Percentiles rank a stretch among this genome's conserved stretches.
These are phyloP conservation scores for Pseudochirops corinnae DNA, from an alignment of 2,797 vertebrate species.

Conservation along the genomic window DNA sequence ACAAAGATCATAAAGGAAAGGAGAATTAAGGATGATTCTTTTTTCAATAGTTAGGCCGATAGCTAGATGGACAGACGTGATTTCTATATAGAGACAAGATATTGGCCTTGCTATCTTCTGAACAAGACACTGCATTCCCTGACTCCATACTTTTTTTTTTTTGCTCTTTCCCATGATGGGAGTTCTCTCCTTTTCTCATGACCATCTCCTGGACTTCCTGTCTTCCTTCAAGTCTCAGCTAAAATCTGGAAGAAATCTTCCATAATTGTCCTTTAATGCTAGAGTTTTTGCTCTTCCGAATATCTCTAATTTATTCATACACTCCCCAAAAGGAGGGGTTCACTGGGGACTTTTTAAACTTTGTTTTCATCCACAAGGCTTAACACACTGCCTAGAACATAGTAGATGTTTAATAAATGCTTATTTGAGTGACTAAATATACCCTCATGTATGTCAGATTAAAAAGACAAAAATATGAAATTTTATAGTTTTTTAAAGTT, in stretches of 20 bases:
- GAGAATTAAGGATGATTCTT: background rate
- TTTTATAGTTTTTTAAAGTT: background rate
- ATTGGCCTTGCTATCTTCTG: background rate
- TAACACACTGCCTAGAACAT: background rate
- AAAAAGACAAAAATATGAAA: background rate
- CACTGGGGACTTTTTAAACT: background rate
- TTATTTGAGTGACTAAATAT: background rate
- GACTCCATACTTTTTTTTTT: background rate
- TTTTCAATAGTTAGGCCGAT: background rate
- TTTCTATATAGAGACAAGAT: background rate
- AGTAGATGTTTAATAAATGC: background rate
- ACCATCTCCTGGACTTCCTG: background rate
- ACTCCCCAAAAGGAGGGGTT: background rate
- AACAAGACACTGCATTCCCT: background rate
- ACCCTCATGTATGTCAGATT: background rate
- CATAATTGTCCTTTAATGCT: background rate
- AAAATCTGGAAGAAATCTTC: background rate
- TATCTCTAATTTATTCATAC: background rate
- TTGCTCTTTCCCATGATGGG: background rate
- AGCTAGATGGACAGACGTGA: background rate
- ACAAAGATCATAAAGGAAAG: slow-evolving; percentile 21
- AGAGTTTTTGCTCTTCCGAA: background rate
- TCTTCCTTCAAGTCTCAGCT: background rate
- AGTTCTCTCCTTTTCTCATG: background rate
- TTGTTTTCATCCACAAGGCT: background rate